Base-by-base conservation (phyloP, 2,113 vertebrate species). In the Benitochromis conjunctus region DNA sequence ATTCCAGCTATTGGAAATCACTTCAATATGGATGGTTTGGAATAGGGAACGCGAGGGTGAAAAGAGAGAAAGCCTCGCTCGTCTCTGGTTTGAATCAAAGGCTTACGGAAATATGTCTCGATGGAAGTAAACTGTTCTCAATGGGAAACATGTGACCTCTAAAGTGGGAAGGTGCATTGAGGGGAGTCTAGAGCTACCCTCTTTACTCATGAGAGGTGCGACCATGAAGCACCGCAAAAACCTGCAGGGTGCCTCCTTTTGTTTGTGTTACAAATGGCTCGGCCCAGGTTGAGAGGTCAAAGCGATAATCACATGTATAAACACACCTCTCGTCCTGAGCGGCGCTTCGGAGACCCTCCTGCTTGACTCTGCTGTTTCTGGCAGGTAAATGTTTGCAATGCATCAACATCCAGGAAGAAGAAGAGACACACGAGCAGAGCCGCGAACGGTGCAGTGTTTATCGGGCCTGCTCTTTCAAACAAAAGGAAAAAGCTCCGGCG, bases 81-180 rank as follows among this genome's bases (percentile, higher is more conserved):
- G 92, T 92, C 86, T 96, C 95, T 96, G 95, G 91, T 96, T 95
- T 93, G 89, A 95, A 95, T 96, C 95, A 96, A 94, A 94, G 90
- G 88, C 89, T 94, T 95, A 94, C 81, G 88, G 94, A 95, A 96
- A 96, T 95, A 95, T 93, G 94, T 94, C 91, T 92, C 64, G 89
- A 93, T 95, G 93, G 94, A 95, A 92, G 92, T 95, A 93, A 96
- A 96, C 91, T 93, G 92, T 88, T 94, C 91, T 94, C 90, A 95
- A 96, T 96, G 88, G 92, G 94, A 96, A 96, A 93, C 94, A 95
- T 95, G 95, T 96, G 95, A 95, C 88, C 89, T 86, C 78, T 78
- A 43, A 91, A 91, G 92, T 92, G 80, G 92, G 85, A 79, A 85
- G 86, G 82, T 80, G 87, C 91, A 94, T 71, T 79, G 79, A 88